These are phyloP conservation scores for Seriola rivoliana DNA, from an alignment of 2,113 vertebrate genomes.

Conservation along the genomic window DNA sequence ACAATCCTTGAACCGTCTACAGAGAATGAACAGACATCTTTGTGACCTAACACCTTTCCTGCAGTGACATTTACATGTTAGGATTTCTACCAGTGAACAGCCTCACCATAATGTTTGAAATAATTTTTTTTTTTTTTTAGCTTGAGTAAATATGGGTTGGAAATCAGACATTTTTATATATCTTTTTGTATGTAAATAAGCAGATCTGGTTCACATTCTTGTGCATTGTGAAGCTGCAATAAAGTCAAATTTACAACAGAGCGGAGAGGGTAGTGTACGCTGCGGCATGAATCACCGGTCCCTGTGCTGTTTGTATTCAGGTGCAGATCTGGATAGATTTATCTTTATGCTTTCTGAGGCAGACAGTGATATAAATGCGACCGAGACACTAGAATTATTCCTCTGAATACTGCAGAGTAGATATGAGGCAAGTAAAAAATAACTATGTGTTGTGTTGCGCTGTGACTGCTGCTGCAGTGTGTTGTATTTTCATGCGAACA, in stretches of 20 bases:
- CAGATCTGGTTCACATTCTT: neutral
- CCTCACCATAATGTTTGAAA: neutral
- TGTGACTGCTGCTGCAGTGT: neutral
- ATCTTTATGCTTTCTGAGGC: slow-evolving; percentile 20
- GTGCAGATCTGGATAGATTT: slow-evolving; percentile 34
- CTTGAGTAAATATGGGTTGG: neutral
- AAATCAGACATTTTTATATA: neutral
- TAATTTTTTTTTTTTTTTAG: neutral
- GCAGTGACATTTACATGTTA: neutral
- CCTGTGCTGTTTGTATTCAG: slow-evolving; percentile 31
- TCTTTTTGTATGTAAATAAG: neutral
- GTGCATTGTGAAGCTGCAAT: slow-evolving; percentile 20
- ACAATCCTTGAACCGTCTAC: too few relatives aligned
- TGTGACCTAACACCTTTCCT: neutral
- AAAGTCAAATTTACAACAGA: slow-evolving; percentile 32
- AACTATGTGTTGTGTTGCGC: slow-evolving; percentile 4
- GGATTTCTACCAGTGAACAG: too few relatives aligned
- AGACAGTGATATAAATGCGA: slow-evolving; percentile 15
- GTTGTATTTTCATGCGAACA: neutral
- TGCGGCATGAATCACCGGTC: slow-evolving; percentile 26
- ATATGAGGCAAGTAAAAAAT: slow-evolving; percentile 11
- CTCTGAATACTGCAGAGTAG: neutral
- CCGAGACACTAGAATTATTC: slow-evolving; percentile 21
- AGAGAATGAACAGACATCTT: neutral
- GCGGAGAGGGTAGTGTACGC: neutral